phyloP scores from a whole-genome alignment of 2,113 vertebrate genomes.

The Ictalurus punctatus region DNA sequence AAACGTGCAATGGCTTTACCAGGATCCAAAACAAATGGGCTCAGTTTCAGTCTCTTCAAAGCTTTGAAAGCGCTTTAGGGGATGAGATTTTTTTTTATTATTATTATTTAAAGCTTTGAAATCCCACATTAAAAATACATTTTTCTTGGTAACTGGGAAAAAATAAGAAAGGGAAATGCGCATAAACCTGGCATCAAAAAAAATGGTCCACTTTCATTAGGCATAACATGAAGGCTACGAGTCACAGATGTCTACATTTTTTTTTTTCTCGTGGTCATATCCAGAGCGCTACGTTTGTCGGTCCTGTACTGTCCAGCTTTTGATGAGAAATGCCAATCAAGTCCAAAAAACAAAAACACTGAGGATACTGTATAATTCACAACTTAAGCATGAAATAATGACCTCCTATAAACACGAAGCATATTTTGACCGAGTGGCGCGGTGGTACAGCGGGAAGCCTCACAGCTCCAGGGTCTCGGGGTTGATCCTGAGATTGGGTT shows the following conservation, averaged over 20 bases:
- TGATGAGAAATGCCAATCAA: neutral
- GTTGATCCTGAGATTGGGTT: neutral
- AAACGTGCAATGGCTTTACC: constrained; percentile 44
- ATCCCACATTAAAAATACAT: neutral
- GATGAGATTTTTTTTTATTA: neutral
- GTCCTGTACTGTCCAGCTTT: neutral
- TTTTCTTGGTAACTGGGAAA: neutral
- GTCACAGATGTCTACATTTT: neutral
- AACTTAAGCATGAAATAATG: neutral
- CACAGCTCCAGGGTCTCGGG: neutral
- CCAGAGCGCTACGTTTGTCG: neutral
- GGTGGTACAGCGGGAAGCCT: too few relatives aligned
- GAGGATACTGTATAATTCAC: neutral
- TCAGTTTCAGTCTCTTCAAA: constrained; percentile 9
- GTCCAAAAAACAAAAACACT: neutral
- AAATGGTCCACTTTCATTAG: neutral
- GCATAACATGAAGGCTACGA: neutral
- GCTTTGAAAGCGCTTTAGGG: neutral
- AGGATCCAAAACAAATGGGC: constrained; percentile 37
- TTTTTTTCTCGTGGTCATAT: too few relatives aligned
- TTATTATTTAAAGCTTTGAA: neutral
- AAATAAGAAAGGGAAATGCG: neutral
- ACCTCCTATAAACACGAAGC: neutral
- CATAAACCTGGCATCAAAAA: neutral
- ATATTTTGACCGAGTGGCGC: too few relatives aligned